phyloP scores from a whole-genome alignment of 2,888 invertebrate species.

The Gnatocerus cornutus region DNA sequence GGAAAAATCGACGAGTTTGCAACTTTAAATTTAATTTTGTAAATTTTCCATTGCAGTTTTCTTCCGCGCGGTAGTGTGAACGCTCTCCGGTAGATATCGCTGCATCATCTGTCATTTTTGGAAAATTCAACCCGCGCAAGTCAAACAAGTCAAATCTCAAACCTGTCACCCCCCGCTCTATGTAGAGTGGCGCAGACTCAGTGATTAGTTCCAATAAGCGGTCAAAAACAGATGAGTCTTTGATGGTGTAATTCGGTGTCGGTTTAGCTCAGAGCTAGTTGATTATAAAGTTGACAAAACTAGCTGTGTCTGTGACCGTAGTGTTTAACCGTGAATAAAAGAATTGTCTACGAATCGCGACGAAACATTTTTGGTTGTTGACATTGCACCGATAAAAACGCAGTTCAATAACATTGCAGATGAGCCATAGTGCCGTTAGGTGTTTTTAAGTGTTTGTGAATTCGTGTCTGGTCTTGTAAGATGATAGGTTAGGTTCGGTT shows the following conservation, averaged over 20 bases:
- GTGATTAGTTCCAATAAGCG: conserved; percentile 24
- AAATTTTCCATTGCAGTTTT: no score
- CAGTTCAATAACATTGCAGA: conserved; percentile 54
- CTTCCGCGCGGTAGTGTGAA: no score
- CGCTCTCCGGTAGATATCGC: not conserved
- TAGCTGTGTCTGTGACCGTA: conserved; percentile 1
- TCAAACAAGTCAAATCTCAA: conserved; percentile 15
- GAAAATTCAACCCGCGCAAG: conserved; percentile 24
- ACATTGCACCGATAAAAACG: conserved; percentile 24
- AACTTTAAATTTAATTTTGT: no score
- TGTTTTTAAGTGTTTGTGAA: conserved; percentile 37
- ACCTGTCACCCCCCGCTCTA: not conserved
- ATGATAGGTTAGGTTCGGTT: conserved; percentile 38
- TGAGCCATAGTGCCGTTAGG: conserved; percentile 44
- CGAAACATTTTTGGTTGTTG: conserved; percentile 12
- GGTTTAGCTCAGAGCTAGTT: conserved; percentile 16
- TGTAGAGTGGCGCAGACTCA: conserved; percentile 38
- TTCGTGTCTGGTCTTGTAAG: conserved; percentile 24
- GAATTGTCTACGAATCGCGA: not conserved
- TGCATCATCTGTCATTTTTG: not conserved
- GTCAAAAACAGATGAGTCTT: conserved; percentile 39
- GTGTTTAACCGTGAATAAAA: conserved; percentile 11
- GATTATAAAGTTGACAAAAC: conserved; percentile 9
- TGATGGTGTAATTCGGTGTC: conserved; percentile 26
- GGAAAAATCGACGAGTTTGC: no score